These are phyloP conservation scores for Florisuga fusca DNA, from an alignment of 2,797 vertebrate species.

Conservation along the genomic window DNA sequence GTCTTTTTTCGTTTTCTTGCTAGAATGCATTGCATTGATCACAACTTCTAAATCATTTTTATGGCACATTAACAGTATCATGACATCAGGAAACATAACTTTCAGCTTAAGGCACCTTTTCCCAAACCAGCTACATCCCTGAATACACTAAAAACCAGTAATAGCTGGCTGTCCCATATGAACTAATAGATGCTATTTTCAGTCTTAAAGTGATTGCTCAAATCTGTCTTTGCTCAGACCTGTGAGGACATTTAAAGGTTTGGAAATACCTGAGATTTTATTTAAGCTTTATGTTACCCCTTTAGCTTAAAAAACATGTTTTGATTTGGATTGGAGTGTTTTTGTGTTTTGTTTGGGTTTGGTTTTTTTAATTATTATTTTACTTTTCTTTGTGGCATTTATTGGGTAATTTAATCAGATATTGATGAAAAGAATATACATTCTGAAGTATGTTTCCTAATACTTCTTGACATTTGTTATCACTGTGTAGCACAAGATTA, in stretches of 20 bases:
- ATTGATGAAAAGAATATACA: background rate
- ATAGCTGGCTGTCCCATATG: background rate
- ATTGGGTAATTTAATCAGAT: background rate
- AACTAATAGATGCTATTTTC: background rate
- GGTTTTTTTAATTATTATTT: no score
- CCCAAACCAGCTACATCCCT: conserved; percentile 28
- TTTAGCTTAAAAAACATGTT: background rate
- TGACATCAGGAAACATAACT: conserved; percentile 43
- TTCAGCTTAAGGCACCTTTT: conserved; percentile 29
- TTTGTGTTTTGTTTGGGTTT: background rate
- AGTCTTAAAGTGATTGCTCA: background rate
- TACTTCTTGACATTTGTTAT: background rate
- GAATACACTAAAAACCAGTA: conserved; percentile 20
- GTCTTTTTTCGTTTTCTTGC: conserved; percentile 28
- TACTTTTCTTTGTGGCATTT: background rate
- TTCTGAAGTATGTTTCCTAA: background rate
- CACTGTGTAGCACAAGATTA: background rate
- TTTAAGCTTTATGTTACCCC: background rate
- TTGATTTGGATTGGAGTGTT: no score
- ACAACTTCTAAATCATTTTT: conserved; percentile 50
- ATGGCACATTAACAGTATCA: conserved; percentile 48
- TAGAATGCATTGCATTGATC: conserved; percentile 20
- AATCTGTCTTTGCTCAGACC: background rate
- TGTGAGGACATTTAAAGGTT: background rate
- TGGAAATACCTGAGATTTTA: background rate